Conservation (phyloP, 2,113 vertebrate genomes). For the Cercopithecus mona region DNA sequence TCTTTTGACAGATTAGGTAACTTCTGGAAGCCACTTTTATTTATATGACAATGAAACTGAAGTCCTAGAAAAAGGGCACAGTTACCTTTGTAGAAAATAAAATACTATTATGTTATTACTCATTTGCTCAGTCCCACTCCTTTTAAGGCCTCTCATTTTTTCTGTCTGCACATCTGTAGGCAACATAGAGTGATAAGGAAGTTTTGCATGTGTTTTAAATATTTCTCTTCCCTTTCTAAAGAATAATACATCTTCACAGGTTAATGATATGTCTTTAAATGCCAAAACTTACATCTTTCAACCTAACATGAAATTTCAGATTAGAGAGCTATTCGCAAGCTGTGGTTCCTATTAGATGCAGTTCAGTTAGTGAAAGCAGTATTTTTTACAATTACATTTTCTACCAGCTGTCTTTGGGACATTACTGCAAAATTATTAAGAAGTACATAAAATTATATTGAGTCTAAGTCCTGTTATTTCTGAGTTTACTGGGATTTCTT, state of each 20-base stretch:
- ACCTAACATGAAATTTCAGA: neutral
- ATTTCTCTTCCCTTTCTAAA: neutral
- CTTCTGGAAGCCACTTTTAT: neutral
- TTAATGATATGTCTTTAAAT: conserved; percentile 2
- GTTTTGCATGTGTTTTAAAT: neutral
- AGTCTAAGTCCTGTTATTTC: neutral
- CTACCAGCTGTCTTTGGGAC: neutral
- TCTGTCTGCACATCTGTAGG: neutral
- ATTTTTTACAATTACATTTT: conserved; percentile 8
- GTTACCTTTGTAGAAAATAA: neutral
- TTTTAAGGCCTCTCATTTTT: neutral
- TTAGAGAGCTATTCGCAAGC: neutral
- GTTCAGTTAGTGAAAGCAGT: conserved; percentile 12
- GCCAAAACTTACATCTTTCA: conserved; percentile 1
- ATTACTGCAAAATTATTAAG: conserved; percentile 3
- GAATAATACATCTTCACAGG: neutral
- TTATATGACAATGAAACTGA: neutral
- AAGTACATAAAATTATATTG: neutral
- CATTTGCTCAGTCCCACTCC: neutral
- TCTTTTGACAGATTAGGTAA: neutral
- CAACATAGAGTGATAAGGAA: neutral
- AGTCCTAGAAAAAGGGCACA: neutral
- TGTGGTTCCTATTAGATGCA: conserved; percentile 15
- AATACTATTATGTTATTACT: neutral
- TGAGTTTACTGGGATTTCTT: neutral